Evolutionary conservation across 2,797 vertebrate genomes (phyloP), one percentile per base, ranked within the genome.

Genomic region (Malacoctenus gilli): DNA sequence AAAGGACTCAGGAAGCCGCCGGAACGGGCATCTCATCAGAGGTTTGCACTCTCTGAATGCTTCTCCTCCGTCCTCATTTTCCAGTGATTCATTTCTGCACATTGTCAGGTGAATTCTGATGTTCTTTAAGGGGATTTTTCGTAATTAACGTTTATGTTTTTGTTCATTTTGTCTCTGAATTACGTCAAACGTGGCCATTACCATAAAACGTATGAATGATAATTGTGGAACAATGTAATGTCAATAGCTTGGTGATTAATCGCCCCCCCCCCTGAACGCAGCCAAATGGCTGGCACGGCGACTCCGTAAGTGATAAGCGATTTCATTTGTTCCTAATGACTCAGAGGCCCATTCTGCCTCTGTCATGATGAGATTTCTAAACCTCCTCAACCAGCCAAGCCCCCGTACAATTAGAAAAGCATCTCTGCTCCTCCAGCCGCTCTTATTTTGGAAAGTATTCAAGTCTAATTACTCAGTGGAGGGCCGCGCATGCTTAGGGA

Each of bases 251-350:
- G 70, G 74, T 91, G 89, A 92, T 91, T 91, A 92, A 92, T 92
- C 87, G n/a, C n/a, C n/a, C n/a, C n/a, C n/a, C n/a, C 89, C 83
- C 74, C 59, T 59, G 79, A 90, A 88, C 71, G 32, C 72, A 71
- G 84, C 85, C 88, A 87, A 91, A 87, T 75, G 79, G 77, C 79
- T 80, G 79, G 78, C 74, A 84, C 75, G 77, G 87, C 77, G 83
- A 87, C 83, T 88, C 77, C 39, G 77, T 87, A 87, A 89, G 83
- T 88, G 88, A 91, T 91, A 90, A 92, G 89, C 85, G 81, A 88
- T 91, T 90, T 87, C 67, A 88, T 91, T 91, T 91, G 86, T 89
- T 89, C 85, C 82, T 91, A 92, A 91, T 92, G 90, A 91, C 80
- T 61, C 80, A 85, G 76, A 84, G 83, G 72, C 81, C 80, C 81